Evolutionary conservation across 2,888 invertebrate genomes (phyloP).

Genomic region (Stenodema calcarata): DNA sequence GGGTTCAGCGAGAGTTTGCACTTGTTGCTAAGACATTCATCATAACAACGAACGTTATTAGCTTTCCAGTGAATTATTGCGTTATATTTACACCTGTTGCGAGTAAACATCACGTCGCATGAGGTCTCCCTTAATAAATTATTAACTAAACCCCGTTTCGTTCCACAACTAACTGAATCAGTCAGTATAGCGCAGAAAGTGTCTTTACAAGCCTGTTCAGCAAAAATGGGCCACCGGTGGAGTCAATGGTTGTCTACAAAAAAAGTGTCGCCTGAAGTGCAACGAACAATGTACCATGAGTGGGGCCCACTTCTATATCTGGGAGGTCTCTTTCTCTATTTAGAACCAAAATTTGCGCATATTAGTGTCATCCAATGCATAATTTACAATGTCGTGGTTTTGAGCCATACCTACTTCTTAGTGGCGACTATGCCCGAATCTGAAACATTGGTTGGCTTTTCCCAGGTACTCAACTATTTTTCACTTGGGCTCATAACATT

Average conservation of each 20-base stretch:
- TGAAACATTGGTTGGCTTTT: background rate
- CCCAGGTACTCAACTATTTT: slow-evolving; percentile 13
- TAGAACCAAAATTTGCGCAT: background rate
- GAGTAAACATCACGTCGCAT: too few species aligned
- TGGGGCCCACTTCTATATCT: background rate
- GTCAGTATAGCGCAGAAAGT: background rate
- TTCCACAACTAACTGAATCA: too few species aligned
- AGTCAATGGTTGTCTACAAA: background rate
- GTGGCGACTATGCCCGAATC: background rate
- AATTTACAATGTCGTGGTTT: background rate
- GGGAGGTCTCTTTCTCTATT: background rate
- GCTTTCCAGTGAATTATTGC: too few species aligned
- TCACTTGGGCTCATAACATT: background rate
- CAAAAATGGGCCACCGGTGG: background rate
- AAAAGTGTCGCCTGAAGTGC: background rate
- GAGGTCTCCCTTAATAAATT: too few species aligned
- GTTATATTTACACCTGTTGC: too few species aligned
- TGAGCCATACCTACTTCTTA: background rate
- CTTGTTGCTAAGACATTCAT: too few species aligned
- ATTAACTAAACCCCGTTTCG: too few species aligned
- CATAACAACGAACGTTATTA: too few species aligned
- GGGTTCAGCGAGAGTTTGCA: too few species aligned
- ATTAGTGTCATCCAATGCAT: background rate
- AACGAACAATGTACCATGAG: background rate
- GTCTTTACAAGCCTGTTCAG: background rate